These are phyloP conservation scores for Ormyrus nitidulus DNA, from an alignment of 2,888 invertebrate species.

Conservation along the genomic window DNA sequence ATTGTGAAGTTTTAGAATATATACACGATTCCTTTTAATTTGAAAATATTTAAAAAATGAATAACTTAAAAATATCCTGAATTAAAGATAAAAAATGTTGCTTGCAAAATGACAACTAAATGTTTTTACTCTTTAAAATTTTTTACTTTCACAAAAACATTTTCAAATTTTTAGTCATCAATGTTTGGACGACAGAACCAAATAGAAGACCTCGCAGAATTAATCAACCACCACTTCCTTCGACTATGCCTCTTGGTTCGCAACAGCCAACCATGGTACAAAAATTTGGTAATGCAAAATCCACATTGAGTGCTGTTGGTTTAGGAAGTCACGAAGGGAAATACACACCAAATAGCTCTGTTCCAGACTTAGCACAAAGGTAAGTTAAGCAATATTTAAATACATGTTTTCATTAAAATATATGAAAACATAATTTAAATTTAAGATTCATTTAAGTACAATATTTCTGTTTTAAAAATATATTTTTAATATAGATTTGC, in stretches of 20 bases:
- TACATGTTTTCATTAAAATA: background rate
- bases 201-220: slow-evolving; percentile 78
- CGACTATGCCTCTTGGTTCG: slow-evolving; percentile 61
- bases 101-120: too few relatives aligned
- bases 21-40: too few relatives aligned
- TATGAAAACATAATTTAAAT: background rate
- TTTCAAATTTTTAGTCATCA: slow-evolving; percentile 81
- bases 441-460: slow-evolving; percentile 5
- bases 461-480: background rate
- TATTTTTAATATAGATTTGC: slow-evolving; percentile 78
- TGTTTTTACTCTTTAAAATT: too few relatives aligned
- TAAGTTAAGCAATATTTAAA: slow-evolving; percentile 59
- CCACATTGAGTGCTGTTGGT: slow-evolving; percentile 80
- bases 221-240: slow-evolving; percentile 75
- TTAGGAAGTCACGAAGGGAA: slow-evolving; percentile 88
- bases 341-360: slow-evolving; percentile 85
- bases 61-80: too few relatives aligned
- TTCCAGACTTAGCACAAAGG: slow-evolving; percentile 80
- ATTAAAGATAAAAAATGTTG: too few relatives aligned
- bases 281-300: slow-evolving; percentile 87
- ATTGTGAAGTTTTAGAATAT: too few relatives aligned
- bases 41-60: too few relatives aligned
- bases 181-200: slow-evolving; percentile 91
- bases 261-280: slow-evolving; percentile 77
- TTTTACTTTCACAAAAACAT: background rate